Percentiles rank a stretch among this genome's conserved stretches.
These are phyloP conservation scores for Patella caerulea DNA, from an alignment of 2,888 invertebrate genomes.

Conservation along the genomic window DNA sequence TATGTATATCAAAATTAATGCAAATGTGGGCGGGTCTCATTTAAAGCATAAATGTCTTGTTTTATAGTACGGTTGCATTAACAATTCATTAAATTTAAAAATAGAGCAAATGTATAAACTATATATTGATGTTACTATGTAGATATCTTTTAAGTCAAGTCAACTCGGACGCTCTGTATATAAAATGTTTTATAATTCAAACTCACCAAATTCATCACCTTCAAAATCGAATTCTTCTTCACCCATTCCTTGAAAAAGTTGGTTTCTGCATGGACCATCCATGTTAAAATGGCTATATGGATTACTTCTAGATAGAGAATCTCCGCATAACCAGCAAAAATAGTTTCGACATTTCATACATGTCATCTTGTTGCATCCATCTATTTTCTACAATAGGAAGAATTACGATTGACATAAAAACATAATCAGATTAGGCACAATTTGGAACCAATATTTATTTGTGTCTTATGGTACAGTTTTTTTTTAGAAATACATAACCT, in stretches of 20 bases:
- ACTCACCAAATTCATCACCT: constrained; percentile 8
- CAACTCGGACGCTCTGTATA: too few relatives aligned
- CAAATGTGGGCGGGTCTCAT: too few relatives aligned
- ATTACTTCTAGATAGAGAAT: constrained; percentile 71
- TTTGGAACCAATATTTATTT: neutral
- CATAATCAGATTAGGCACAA: constrained; percentile 8
- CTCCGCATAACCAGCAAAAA: constrained; percentile 79
- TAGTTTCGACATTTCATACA: constrained; percentile 77
- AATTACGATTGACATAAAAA: neutral
- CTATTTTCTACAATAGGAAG: constrained; percentile 75
- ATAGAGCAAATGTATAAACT: too few relatives aligned
- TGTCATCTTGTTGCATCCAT: constrained; percentile 81
- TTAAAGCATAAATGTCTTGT: too few relatives aligned
- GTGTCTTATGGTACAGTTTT: too few relatives aligned
- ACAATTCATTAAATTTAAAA: too few relatives aligned
- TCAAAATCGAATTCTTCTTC: constrained; percentile 29
- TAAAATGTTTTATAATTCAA: neutral
- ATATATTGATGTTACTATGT: too few relatives aligned
- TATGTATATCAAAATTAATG: too few relatives aligned
- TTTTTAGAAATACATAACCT: too few relatives aligned
- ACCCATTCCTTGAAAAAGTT: constrained; percentile 73
- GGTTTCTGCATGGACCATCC: constrained; percentile 73
- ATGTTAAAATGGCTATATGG: constrained; percentile 77
- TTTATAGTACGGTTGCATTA: too few relatives aligned
- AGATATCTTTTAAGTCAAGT: too few relatives aligned